Evolutionary conservation across 2,888 invertebrate genomes (phyloP), one percentile per base, ranked within the genome.

Genomic region (Andrena dorsata): DNA sequence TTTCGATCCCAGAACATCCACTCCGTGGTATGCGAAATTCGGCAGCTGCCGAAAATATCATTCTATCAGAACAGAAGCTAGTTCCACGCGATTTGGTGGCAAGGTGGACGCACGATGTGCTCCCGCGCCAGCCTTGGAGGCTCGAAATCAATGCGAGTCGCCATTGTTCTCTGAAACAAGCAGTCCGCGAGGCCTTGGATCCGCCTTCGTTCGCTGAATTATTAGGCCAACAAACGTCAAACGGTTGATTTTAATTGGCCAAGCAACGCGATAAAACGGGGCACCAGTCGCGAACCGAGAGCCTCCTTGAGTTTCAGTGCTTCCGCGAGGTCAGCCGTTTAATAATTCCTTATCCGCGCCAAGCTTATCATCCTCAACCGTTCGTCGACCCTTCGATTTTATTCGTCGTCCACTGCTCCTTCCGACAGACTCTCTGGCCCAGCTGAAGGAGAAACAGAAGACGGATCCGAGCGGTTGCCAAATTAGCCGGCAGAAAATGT

Each of bases 221-320:
- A 89, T 90, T 88, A 84, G 85, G 72, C 83, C 89, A 88, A 90
- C 89, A 90, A 91, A 91, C 89, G 88, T 90, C 88, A 85, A 85
- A 86, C 87, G 86, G 83, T 80, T 86, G 86, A 85, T 86, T 87
- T 86, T 83, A 88, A 89, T 90, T 86, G 87, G 80, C 75, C 82
- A 82, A 88, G 88, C 86, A 87, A 83, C 72, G 82, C 87, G 88
- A 89, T 89, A 86, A 81, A 82, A 64, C 73, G 71, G 68, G 41
- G 64, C 86, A 61, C n/a, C 70, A 51, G 74, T 56, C 65, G 63
- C 71, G 49, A 47, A 63, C 53, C 53, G 63, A 56, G 66, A 73
- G 58, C 58, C 72, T 73, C 61, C 56, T 49, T 58, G 66, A 70
- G 70, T 73, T 75, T 76, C 64, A 47, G 64, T 28, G 23, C 13